Percentiles rank a stretch among this genome's conserved stretches.
phyloP scores from a whole-genome alignment of 2,888 invertebrate genomes.

The Eilema depressum region DNA sequence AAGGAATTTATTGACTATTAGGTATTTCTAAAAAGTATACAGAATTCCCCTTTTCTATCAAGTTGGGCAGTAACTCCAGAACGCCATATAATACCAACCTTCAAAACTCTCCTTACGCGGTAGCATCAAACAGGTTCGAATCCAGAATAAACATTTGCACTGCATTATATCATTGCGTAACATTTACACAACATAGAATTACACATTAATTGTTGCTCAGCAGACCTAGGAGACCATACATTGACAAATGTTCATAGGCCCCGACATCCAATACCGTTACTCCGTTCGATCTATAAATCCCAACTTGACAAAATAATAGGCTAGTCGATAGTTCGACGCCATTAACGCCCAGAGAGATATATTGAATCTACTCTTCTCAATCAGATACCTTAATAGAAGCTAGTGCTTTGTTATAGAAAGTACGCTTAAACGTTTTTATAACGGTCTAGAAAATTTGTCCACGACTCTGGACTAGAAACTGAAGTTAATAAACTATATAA shows the following conservation, averaged over 20 bases:
- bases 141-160: neutral
- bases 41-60: too few species aligned
- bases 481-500: neutral
- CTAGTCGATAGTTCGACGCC: conserved; percentile 79
- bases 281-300: conserved; percentile 81
- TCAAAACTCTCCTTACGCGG: neutral
- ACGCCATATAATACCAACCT: too few species aligned
- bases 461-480: conserved; percentile 33
- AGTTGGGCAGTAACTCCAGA: too few species aligned
- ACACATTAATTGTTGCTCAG: conserved; percentile 8
- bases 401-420: conserved; percentile 69
- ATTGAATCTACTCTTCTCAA: conserved; percentile 82
- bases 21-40: too few species aligned
- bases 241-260: conserved; percentile 52
- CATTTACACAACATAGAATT: neutral
- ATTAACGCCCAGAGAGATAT: conserved; percentile 86
- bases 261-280: conserved; percentile 74
- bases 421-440: conserved; percentile 52
- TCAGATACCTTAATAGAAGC: conserved; percentile 83
- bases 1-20: too few species aligned
- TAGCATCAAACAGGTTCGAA: neutral
- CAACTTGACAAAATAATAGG: conserved; percentile 86
- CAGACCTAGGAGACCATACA: conserved; percentile 38
- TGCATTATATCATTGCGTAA: neutral
- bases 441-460: conserved; percentile 43